A percentile compares a stretch with the other conserved stretches of the same genome.
Conservation (phyloP, 2,888 invertebrate species). For the Protophormia terraenovae region DNA sequence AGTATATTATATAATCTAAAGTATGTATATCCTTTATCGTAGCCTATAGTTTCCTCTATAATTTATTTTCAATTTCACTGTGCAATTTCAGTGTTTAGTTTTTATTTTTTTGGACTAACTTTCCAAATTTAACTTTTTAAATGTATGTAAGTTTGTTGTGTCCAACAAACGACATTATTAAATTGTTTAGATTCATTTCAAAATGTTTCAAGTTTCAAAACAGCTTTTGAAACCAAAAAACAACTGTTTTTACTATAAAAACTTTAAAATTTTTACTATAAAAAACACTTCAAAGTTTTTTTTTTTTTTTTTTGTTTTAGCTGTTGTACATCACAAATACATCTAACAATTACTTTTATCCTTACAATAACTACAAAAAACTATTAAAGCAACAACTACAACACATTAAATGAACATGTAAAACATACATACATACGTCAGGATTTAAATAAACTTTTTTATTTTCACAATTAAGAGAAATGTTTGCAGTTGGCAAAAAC, state of each 20-base stretch:
- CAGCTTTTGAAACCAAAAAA: neutral
- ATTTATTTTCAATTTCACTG: neutral
- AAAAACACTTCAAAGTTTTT: neutral
- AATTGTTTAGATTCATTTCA: neutral
- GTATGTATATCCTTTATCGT: too few species aligned
- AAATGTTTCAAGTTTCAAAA: constrained; percentile 23
- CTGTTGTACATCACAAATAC: constrained; percentile 14
- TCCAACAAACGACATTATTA: neutral
- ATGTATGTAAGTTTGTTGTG: neutral
- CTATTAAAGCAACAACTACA: neutral
- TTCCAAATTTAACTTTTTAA: neutral
- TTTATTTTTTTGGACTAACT: neutral
- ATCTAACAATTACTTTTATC: constrained; percentile 36
- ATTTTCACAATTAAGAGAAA: constrained; percentile 59
- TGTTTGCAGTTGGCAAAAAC: constrained; percentile 13
- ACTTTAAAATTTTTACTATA: constrained; percentile 4
- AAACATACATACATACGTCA: constrained; percentile 36
- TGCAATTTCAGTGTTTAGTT: neutral
- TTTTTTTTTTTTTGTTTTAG: neutral
- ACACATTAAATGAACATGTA: constrained; percentile 43
- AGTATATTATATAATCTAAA: too few species aligned
- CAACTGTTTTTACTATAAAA: neutral
- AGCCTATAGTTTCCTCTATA: too few species aligned
- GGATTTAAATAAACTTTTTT: constrained; percentile 65
- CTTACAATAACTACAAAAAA: neutral